phyloP scores from a whole-genome alignment of 2,113 vertebrate species.

The Urocolius indicus region DNA sequence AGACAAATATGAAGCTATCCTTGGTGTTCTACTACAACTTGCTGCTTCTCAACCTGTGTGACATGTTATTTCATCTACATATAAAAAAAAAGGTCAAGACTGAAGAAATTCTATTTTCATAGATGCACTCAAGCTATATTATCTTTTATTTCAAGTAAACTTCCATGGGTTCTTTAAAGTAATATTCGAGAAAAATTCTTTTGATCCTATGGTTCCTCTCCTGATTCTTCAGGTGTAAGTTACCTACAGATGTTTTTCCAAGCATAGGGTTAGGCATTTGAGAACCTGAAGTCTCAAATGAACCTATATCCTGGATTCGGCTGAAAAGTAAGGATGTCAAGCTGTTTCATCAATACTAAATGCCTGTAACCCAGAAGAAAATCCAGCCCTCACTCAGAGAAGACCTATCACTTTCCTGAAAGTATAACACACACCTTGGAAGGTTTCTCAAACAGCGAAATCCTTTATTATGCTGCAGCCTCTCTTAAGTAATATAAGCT shows the following conservation, averaged over 20 bases:
- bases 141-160: not conserved
- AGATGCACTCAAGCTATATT: not conserved
- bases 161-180: not conserved
- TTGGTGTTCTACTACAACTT: not conserved
- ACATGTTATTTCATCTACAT: not conserved
- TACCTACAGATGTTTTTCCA: not conserved
- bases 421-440: not conserved
- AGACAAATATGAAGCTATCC: not conserved
- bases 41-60: not conserved
- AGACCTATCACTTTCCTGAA: not conserved
- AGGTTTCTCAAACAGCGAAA: not conserved
- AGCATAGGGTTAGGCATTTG: not conserved
- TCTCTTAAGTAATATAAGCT: not conserved
- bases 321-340: not conserved
- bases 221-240: not conserved
- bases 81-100: not conserved
- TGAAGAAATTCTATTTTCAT: not conserved
- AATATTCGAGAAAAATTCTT: not conserved
- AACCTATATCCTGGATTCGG: no score
- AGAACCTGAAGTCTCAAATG: not conserved
- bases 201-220: not conserved
- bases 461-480: not conserved
- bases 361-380: accelerated
- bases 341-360: not conserved
- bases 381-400: not conserved